Percentiles rank a stretch among this genome's conserved stretches.
These are phyloP conservation scores for Mimas tiliae DNA, from an alignment of 2,888 invertebrate genomes.

Conservation along the genomic window DNA sequence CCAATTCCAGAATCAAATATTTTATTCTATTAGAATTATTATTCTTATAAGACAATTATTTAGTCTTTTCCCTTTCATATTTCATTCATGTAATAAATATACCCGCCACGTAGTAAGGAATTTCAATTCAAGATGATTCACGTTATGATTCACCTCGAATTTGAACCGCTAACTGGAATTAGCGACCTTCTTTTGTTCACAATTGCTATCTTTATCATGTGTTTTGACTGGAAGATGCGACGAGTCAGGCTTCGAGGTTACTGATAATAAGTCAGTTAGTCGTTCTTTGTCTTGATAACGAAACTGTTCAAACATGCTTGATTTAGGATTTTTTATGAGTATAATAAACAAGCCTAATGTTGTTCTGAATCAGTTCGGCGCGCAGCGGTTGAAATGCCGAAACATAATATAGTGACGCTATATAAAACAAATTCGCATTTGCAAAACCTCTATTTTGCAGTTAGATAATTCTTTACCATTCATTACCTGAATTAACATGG, in stretches of 20 bases:
- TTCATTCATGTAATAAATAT: background rate
- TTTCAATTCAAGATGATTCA: conserved; percentile 8
- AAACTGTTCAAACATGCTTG: background rate
- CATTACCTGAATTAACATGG: too few species aligned
- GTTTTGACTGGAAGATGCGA: background rate
- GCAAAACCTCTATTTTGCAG: too few species aligned
- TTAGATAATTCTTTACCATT: too few species aligned
- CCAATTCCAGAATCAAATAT: too few species aligned
- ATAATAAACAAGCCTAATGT: background rate
- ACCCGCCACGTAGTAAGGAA: background rate
- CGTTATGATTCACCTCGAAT: background rate
- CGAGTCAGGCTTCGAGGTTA: background rate
- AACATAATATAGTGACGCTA: too few species aligned
- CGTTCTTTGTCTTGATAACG: conserved; percentile 1
- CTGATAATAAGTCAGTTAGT: background rate
- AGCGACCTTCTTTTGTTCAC: conserved; percentile 1
- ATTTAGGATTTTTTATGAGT: background rate
- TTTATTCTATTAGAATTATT: too few species aligned
- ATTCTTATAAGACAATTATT: too few species aligned
- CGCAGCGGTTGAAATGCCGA: too few species aligned
- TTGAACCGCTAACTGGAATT: background rate
- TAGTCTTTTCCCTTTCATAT: background rate
- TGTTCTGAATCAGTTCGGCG: too few species aligned
- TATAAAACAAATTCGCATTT: too few species aligned
- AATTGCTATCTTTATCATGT: background rate